Evolutionary conservation across 1,140 invertebrate species (phyloP).

Genomic region (Cyphomyrmex costatus): DNA sequence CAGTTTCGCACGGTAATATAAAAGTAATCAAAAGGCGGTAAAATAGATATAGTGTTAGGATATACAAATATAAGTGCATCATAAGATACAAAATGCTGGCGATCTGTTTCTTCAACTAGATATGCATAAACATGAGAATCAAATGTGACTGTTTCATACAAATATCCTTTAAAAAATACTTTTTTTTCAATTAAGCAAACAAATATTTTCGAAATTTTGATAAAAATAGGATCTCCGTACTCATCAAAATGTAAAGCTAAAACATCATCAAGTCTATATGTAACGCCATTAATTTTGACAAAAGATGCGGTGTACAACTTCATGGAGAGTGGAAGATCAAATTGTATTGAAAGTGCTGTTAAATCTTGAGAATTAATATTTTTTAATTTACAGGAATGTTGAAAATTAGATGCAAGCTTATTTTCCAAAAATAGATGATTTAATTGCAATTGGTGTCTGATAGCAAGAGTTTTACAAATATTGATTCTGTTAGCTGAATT

Average conservation of each 20-base stretch:
- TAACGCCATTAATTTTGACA: not conserved
- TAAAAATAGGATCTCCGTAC: not conserved
- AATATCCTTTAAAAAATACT: too few species aligned
- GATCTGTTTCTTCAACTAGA: conserved; percentile 14
- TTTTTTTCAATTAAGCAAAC: too few species aligned
- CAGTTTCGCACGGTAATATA: conserved; percentile 9
- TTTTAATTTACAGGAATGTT: conserved; percentile 10
- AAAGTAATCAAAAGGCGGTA: not conserved
- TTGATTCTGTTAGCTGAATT: conserved; percentile 28
- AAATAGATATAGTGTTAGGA: conserved; percentile 22
- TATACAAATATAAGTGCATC: conserved; percentile 2
- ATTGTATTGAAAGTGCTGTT: not conserved
- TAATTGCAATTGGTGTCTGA: conserved; percentile 18
- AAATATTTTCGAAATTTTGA: conserved; percentile 1
- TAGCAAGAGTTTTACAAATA: conserved; percentile 22
- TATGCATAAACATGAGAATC: too few species aligned
- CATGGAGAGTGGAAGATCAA: conserved; percentile 4
- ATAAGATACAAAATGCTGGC: not conserved
- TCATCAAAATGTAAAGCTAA: conserved; percentile 17
- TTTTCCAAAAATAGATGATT: conserved; percentile 22
- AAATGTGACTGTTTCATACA: too few species aligned
- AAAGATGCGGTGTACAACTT: not conserved
- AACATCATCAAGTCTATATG: not conserved
- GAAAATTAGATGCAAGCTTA: conserved; percentile 10
- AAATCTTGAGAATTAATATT: not conserved